These are phyloP conservation scores for Mionectes macconnelli DNA, from an alignment of 2,113 vertebrate genomes.

Conservation along the genomic window DNA sequence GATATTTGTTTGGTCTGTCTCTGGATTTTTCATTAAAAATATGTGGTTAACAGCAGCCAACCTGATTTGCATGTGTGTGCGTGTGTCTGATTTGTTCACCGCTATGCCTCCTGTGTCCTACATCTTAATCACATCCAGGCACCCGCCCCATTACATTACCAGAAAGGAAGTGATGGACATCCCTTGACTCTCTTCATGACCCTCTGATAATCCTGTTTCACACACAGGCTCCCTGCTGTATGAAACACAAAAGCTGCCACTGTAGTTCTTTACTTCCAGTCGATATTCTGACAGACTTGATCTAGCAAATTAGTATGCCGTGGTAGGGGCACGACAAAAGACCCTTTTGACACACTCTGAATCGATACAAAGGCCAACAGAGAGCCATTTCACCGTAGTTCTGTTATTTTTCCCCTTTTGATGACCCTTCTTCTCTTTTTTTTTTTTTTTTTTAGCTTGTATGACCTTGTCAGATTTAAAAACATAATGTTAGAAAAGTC, in stretches of 20 bases:
- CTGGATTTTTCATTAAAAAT: constrained; percentile 79
- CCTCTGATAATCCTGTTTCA: constrained; percentile 99
- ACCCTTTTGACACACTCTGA: constrained; percentile 94
- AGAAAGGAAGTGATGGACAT: constrained; percentile 93
- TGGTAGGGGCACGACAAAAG: constrained; percentile 95
- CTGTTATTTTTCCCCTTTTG: constrained; percentile 82
- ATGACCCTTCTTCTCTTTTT: constrained; percentile 75
- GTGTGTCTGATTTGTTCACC: constrained; percentile 77
- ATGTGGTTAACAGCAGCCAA: constrained; percentile 75
- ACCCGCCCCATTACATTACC: constrained; percentile 88
- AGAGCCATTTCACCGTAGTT: constrained; percentile 84
- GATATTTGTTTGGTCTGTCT: constrained; percentile 73
- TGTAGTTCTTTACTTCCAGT: constrained; percentile 93
- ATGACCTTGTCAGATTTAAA: constrained; percentile 83
- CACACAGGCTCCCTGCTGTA: constrained; percentile 95
- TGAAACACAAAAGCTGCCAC: constrained; percentile 91
- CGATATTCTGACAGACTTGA: constrained; percentile 98
- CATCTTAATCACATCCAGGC: constrained; percentile 91
- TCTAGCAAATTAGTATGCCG: constrained; percentile 99
- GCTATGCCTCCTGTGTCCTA: constrained; percentile 83
- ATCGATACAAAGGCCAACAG: constrained; percentile 94
- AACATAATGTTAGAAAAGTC: constrained; percentile 77
- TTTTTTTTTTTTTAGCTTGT: constrained; percentile 61
- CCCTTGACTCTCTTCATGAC: constrained; percentile 95
- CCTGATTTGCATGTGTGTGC: constrained; percentile 84